Base-by-base conservation (phyloP, 1,140 invertebrate genomes). In the Dufourea novaeangliae region DNA sequence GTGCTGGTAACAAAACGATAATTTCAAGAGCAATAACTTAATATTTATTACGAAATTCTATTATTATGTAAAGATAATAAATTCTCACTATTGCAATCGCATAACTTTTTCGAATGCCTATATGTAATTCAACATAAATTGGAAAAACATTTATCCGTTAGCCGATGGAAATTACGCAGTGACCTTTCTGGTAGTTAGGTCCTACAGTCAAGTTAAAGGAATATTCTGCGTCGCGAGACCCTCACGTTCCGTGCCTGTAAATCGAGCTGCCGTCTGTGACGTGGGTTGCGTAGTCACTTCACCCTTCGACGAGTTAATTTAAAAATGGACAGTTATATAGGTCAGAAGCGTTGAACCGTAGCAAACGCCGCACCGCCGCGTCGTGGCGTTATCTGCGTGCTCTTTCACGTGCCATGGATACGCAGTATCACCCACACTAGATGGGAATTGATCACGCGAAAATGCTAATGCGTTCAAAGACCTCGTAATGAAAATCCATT, bases 251-350 rank as follows among this genome's bases (percentile, higher is more conserved):
- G 17, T 1, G 14, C 11, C 8, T 17, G 20, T 29, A 14, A 37
- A 62, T 46, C 39, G 56, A 71, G n/a, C 12, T 8, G 3, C 10
- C 2, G 20, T 39, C n/a, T 41, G 14, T 20, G 34, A 56, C 62
- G 46, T 63, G 12, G 27, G n/a, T 10, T 12, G 17, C 4, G 12
- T 22, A 34, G 37, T 25, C 20, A 12, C 27, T 32, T 37, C 29
- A 46, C 29, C 56, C 44, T 72, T 37, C 25, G 32, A 37, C 25
- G 44, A 52, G 59, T 37, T 63, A 37, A 32, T 74, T 74, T 74
- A 56, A 41, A 67, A 74, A 32, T 29, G 72, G 50, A 39, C 39
- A 37, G 50, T 39, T 39, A 10, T 22, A 73, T n/a, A 52, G 71
- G 41, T 39, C 20, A 2, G 22, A 74, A 17, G 61, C 71, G 41